phyloP scores from a whole-genome alignment of 2,888 invertebrate species.

The Brachypalpus laphriformis region DNA sequence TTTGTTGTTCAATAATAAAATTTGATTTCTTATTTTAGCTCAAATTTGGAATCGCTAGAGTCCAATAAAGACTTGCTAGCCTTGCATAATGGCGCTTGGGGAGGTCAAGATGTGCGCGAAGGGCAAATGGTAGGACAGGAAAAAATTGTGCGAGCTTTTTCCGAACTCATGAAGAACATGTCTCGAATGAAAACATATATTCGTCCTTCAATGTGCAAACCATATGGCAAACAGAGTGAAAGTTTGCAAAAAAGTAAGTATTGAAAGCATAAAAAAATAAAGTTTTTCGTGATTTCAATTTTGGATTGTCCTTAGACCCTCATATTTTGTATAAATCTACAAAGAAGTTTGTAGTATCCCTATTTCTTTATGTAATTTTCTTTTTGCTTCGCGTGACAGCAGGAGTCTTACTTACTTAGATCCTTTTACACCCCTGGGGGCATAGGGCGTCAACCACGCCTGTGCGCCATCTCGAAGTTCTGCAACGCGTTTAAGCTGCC shows the following conservation, averaged over 20 bases:
- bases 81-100: constrained; percentile 88
- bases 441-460: too few relatives aligned
- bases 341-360: too few relatives aligned
- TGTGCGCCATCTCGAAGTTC: too few relatives aligned
- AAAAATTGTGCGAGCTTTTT: constrained; percentile 92
- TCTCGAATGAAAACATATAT: constrained; percentile 94
- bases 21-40: constrained; percentile 74
- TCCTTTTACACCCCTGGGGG: too few relatives aligned
- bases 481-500: too few relatives aligned
- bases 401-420: too few relatives aligned
- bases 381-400: too few relatives aligned
- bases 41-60: constrained; percentile 82
- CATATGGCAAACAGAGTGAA: constrained; percentile 95
- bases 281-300: too few relatives aligned
- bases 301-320: too few relatives aligned
- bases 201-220: constrained; percentile 94
- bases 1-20: background rate
- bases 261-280: too few relatives aligned
- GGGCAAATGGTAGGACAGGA: constrained; percentile 88
- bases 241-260: constrained; percentile 92
- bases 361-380: too few relatives aligned
- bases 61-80: constrained; percentile 87
- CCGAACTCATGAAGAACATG: constrained; percentile 94
- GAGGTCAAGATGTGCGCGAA: constrained; percentile 78
- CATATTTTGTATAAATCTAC: too few relatives aligned